Base-by-base conservation (phyloP, 2,797 vertebrate species). In the Dipus sagitta region DNA sequence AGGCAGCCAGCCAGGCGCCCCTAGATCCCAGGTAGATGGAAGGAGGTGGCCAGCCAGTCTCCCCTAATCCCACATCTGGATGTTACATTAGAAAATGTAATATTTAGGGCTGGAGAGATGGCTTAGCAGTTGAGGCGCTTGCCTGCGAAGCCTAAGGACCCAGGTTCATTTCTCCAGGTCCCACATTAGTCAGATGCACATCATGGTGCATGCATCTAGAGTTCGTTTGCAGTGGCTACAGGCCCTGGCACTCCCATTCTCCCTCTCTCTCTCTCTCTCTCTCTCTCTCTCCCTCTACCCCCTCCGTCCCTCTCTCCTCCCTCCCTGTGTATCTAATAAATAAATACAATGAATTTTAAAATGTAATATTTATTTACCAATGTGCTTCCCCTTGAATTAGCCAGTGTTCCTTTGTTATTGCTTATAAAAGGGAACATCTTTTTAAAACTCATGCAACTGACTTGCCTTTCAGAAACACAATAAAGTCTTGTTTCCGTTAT, bases 331-430 rank as follows among this genome's bases (percentile, higher is more conserved):
- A 38, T 6, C 38, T 38, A 38, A 38, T 38, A 38, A 38, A 38
- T 38, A 38, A 38, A 38, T 38, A 38, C 3, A 38, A 38, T 38
- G 38, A 38, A 38, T 3, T 38, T 38, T 38, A 68, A 87, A 93
- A 76, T 78, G 14, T 72, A 26, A 12, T 94, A 26, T 90, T 38
- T 38, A 38, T 38, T 96, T 85, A 84, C 65, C 86, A 47, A 84
- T 26, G 9, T 42, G 67, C 70, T 83, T 88, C 83, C 92, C 42
- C 71, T 92, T 84, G 74, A 93, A 79, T 71, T 91, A 90, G 82
- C 83, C 64, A 2, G 7, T n/a, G n/a, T 89, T 87, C 78, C 7
- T 1, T 88, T 91, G 32, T 81, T 88, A 80, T 1, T 92, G 28
- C 92, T 83, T 85, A 42, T 92, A 42, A 65, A 88, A 79, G 28